Base-by-base conservation (phyloP, 2,797 vertebrate species). In the Cryptoblepharus egeriae region DNA sequence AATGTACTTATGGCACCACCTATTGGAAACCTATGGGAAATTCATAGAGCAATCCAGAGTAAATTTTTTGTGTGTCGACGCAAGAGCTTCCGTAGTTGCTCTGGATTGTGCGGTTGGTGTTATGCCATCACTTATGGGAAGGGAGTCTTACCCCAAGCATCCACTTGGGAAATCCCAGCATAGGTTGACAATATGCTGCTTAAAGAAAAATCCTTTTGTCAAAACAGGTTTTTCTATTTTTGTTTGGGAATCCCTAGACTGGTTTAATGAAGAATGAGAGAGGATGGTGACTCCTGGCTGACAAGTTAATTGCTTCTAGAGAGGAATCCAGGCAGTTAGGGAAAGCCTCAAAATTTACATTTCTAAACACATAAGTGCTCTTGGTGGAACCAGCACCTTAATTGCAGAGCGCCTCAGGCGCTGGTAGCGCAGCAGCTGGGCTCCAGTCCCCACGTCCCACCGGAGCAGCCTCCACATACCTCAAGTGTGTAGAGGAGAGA, bases 231-330 rank as follows among this genome's bases (percentile, higher is more conserved):
- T 24, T 75, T 67, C n/a, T 39, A 58, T 32, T 45, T 75, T 88
- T 89, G 85, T 82, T 32, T 60, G 60, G 76, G 22, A 9, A 39
- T 28, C 37, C 74, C 55, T 39, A 18, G 61, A 10, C 55, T 45
- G 2, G 5, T 52, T 30, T 78, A 12, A 77, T 45, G 77, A 26
- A 45, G 67, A 74, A 81, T 81, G 28, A 72, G 75, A 63, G 30
- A 0, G 55, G 16, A 45, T 24, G 32, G 37, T 35, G n/a, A 45
- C 26, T 80, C 49, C 42, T 69, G 60, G 75, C 20, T 30, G 69
- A 32, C 6, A 55, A 75, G 67, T 75, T 75, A 80, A 80, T 70
- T 74, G 82, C 65, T 74, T 74, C 63, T 79, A 39, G 28, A 49
- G 57, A 69, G 72, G 72, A 20, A 55, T 75, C 26, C 24, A 61